Percentiles rank a stretch among this genome's conserved stretches.
phyloP scores from a whole-genome alignment of 2,797 vertebrate species.

The Hephaestus fuliginosus region DNA sequence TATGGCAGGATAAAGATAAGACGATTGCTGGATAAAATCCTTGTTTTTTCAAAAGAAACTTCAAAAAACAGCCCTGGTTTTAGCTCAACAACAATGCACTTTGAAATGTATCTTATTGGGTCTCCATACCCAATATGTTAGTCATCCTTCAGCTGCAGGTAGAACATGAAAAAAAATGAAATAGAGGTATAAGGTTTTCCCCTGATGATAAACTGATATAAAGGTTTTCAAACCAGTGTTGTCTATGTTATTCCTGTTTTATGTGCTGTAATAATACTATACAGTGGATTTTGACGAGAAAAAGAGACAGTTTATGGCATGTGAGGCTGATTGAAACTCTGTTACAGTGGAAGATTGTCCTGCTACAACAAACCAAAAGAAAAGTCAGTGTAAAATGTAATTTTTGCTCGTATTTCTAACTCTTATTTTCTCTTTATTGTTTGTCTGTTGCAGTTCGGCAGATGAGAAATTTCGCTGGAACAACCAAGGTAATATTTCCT shows the following conservation, averaged over 20 bases:
- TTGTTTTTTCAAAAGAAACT: conserved; percentile 10
- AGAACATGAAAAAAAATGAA: conserved; percentile 3
- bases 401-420: conserved; percentile 51
- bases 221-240: conserved; percentile 7
- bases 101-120: conserved; percentile 18
- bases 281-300: conserved; percentile 2
- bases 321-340: background rate
- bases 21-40: background rate
- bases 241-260: background rate
- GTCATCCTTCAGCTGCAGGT: conserved; percentile 13
- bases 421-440: conserved; percentile 41
- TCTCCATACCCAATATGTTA: conserved; percentile 3
- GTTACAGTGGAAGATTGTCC: background rate
- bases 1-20: conserved; percentile 24
- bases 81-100: conserved; percentile 10
- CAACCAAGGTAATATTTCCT: conserved; percentile 92
- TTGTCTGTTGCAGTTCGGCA: conserved; percentile 90
- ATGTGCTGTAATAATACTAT: background rate
- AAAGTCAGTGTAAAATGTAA: background rate
- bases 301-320: background rate
- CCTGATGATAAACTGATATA: background rate
- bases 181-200: background rate
- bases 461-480: conserved; percentile 99
- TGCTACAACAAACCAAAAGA: conserved; percentile 18
- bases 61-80: conserved; percentile 14